Evolutionary conservation across 2,797 vertebrate genomes (phyloP), one percentile per base, ranked within the genome.

Genomic region (Typhlichthys subterraneus): DNA sequence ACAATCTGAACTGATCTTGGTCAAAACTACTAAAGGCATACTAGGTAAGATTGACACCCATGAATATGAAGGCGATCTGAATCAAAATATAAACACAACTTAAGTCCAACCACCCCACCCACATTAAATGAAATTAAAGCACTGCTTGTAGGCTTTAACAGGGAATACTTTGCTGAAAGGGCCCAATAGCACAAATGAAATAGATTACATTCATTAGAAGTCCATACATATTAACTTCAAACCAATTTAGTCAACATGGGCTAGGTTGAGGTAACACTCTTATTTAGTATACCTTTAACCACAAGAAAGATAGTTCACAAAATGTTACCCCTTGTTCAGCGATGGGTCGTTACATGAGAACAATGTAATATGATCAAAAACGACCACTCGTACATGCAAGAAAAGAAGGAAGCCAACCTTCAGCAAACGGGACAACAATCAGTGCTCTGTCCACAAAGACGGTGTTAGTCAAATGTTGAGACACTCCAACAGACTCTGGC

Each of bases 391-490:
- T 46, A 80, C 70, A 47, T 57, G 12, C 38, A 11, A 29, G 67
- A 63, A 48, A 49, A 69, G 12, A 7, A 82, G 74, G 79, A 81
- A 87, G 98, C 97, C 92, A 97, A 99, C 97, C 97, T 99, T 99
- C 97, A 73, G 97, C 96, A 86, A 96, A 99, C 0, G 97, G 97
- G 76, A 99, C 96, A 83, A 99, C 97, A 81, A 99, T 99, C 94
- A 99, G 86, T 33, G 97, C 97, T 94, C 97, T 92, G 94, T 99
- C 97, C 93, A 99, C 95, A 92, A 99, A 99, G 63, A 99, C 97
- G 56, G 97, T 99, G 92, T 99, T 99, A 74, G 97, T 99, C 91
- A 99, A 93, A 77, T 99, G 97, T 80, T 99, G 97, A 62, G 97
- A 96, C 90, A 99, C 96, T 74, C 96, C 96, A 51, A 97, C 96